A percentile compares a stretch with the other conserved stretches of the same genome.
These are phyloP conservation scores for Mylabris sibirica DNA, from an alignment of 2,888 invertebrate genomes.

Conservation along the genomic window DNA sequence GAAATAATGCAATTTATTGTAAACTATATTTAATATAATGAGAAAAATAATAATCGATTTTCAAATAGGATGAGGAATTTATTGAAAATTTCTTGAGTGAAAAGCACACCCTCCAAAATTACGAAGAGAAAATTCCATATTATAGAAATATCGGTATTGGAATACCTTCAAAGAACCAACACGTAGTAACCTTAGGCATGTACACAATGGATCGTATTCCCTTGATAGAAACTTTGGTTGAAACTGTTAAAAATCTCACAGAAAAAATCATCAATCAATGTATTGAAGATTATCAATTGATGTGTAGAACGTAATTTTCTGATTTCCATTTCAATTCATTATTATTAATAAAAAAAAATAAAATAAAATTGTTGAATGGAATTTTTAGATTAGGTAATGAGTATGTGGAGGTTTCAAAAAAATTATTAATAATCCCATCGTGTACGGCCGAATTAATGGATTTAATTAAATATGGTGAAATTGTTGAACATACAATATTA, in stretches of 20 bases:
- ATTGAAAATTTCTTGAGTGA: slow-evolving; percentile 74
- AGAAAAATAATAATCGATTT: background rate
- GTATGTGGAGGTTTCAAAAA: slow-evolving; percentile 81
- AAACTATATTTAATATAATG: background rate
- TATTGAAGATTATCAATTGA: slow-evolving; percentile 80
- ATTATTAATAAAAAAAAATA: background rate
- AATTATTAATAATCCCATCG: slow-evolving; percentile 78
- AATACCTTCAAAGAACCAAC: slow-evolving; percentile 68
- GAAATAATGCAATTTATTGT: no score
- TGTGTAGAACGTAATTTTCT: slow-evolving; percentile 73
- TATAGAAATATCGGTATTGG: slow-evolving; percentile 70
- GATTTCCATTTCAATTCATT: background rate
- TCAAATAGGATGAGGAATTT: slow-evolving; percentile 66
- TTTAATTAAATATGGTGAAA: slow-evolving; percentile 77
- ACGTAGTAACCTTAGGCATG: slow-evolving; percentile 79
- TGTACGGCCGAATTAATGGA: slow-evolving; percentile 89
- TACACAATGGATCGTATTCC: slow-evolving; percentile 85
- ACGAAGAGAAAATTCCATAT: slow-evolving; percentile 67
- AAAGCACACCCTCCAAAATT: slow-evolving; percentile 72
- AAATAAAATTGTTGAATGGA: slow-evolving; percentile 5
- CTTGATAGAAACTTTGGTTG: slow-evolving; percentile 75
- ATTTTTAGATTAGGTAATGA: slow-evolving; percentile 77
- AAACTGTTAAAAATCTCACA: slow-evolving; percentile 73
- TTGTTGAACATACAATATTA: slow-evolving; percentile 75
- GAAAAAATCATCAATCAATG: slow-evolving; percentile 76